Base-by-base conservation (phyloP, 2,113 vertebrate genomes). In the Misgurnus mizolepis region DNA sequence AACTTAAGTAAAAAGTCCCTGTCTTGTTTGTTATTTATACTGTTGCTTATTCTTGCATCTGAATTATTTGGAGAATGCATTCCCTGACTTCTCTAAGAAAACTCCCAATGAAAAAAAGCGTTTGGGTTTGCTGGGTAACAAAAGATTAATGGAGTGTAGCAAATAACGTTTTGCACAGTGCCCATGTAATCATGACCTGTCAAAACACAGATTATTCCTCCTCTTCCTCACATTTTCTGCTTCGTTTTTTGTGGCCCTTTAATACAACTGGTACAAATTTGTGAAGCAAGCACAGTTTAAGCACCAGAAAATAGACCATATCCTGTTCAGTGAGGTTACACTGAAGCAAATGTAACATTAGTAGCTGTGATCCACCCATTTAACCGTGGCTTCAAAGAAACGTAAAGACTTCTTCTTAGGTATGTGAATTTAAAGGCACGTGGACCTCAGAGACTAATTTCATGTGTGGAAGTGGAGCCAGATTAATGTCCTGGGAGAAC, bases 381-480 rank as follows among this genome's bases (percentile, higher is more conserved):
- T 78, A 78, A 76, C 66, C 62, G 43, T 11, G 74, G 61, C 85
- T 80, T 82, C 82, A 82, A 86, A 86, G 80, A 34, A 75, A 39
- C 56, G 78, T 68, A 80, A 80, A 61, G 39, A 75, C 34, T 55
- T 62, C 56, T 18, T 53, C 64, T 41, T 72, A 65, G 43, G 85
- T 82, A 67, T 73, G 67, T 71, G 80, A 81, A 61, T 68, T 55
- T 18, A 64, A 65, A 75, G 80, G 86, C 85, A 81, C 82, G 60
- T 79, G 80, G 81, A 89, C 87, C 89, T 78, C 22, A 11, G 78
- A 83, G 81, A 86, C 87, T 87, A 89, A 88, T 86, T 85, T 80
- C 68, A 39, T 76, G 85, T 81, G 78, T 88, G 86, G 82, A 87
- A 90, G 66, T 10, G 58, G 86, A 90, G 83, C 79, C 56, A 58